Percentiles rank a stretch among this genome's conserved stretches.
These are phyloP conservation scores for Caenorhabditis brenneri DNA, from an alignment of 1,140 invertebrate genomes.

Conservation along the genomic window DNA sequence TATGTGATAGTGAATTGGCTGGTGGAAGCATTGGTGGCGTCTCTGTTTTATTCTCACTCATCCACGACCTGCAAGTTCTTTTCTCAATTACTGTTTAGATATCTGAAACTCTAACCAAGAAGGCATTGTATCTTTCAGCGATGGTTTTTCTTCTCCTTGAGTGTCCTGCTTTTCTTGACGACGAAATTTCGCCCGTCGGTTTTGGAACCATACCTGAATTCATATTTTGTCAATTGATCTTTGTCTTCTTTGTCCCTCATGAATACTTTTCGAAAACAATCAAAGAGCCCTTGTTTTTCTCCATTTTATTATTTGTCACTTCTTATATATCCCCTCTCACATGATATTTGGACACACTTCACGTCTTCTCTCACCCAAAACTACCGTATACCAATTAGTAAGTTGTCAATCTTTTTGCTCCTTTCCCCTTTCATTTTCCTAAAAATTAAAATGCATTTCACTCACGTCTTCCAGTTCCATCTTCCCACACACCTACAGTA, in stretches of 20 bases:
- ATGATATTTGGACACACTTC: no score
- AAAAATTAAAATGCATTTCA: background rate
- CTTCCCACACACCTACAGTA: background rate
- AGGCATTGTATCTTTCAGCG: constrained; percentile 16
- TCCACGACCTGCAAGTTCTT: background rate
- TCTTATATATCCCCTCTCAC: no score
- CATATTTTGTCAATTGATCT: background rate
- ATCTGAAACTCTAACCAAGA: background rate
- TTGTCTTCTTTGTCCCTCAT: background rate
- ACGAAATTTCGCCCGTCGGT: constrained; percentile 94
- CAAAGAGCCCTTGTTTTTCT: background rate
- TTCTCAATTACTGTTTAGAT: background rate
- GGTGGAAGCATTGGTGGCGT: constrained; percentile 10
- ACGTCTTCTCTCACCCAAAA: background rate
- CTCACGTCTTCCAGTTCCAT: background rate
- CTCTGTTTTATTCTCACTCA: constrained; percentile 21
- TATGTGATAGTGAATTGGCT: background rate
- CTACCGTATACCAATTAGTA: constrained; percentile 29
- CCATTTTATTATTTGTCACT: background rate
- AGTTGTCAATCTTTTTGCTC: background rate
- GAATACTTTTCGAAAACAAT: no score
- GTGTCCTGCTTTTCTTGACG: constrained; percentile 88
- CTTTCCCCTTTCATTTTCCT: background rate
- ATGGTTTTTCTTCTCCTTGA: background rate
- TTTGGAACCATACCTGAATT: constrained; percentile 92